These are phyloP conservation scores for Drosophila truncata DNA, from an alignment of 1,140 invertebrate genomes.

Conservation along the genomic window DNA sequence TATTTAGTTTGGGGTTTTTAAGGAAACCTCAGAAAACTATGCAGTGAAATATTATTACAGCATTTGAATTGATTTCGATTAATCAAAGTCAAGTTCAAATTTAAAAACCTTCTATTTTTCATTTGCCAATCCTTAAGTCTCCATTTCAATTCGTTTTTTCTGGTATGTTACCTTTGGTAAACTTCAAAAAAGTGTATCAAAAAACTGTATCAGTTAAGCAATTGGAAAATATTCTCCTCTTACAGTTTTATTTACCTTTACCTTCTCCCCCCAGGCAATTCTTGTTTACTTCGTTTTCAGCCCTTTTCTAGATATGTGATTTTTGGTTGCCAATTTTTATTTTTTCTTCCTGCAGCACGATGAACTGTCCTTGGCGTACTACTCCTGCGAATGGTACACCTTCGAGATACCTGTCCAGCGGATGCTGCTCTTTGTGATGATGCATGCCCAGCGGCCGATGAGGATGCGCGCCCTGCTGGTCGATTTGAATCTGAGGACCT, in stretches of 20 bases:
- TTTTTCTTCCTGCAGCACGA: constrained; percentile 50
- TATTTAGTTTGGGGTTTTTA: not conserved
- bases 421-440: constrained; percentile 65
- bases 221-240: not conserved
- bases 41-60: too few species aligned
- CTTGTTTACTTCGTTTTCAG: constrained; percentile 24
- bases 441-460: constrained; percentile 64
- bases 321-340: not conserved
- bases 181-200: not conserved
- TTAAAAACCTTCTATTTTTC: not conserved
- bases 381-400: constrained; percentile 66
- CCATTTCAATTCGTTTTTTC: not conserved
- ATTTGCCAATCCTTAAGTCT: not conserved
- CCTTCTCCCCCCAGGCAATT: not conserved
- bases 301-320: not conserved
- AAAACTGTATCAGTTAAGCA: not conserved
- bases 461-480: constrained; percentile 69
- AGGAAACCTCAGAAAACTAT: not conserved
- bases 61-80: not conserved
- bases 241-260: not conserved
- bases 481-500: constrained; percentile 69
- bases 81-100: not conserved
- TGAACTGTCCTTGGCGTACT: constrained; percentile 59
- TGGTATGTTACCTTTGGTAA: not conserved
- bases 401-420: constrained; percentile 51